Evolutionary conservation across 2,888 invertebrate genomes (phyloP).

Genomic region (Steromphala cineraria): DNA sequence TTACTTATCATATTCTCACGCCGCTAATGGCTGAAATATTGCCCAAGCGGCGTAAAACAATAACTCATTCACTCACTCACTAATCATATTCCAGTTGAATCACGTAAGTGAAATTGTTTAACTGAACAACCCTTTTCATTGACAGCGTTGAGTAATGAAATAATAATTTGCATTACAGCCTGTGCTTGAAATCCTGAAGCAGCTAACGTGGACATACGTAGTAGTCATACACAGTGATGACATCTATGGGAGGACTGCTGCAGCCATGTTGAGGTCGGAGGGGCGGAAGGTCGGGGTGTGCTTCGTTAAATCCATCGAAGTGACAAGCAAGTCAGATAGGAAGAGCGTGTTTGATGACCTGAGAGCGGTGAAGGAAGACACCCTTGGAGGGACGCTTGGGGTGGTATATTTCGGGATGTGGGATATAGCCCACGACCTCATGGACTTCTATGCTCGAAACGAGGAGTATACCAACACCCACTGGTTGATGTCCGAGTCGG

Average conservation of each 20-base stretch:
- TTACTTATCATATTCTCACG: no score
- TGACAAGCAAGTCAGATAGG: background rate
- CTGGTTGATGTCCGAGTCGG: constrained; percentile 58
- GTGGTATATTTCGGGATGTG: constrained; percentile 59
- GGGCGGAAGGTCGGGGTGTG: constrained; percentile 53
- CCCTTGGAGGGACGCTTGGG: constrained; percentile 42
- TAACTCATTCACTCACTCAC: no score
- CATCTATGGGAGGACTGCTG: constrained; percentile 43
- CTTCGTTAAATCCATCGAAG: constrained; percentile 40
- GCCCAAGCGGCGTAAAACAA: no score
- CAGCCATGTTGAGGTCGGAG: constrained; percentile 35
- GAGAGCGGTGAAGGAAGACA: constrained; percentile 28
- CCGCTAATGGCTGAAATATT: no score
- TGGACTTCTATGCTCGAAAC: constrained; percentile 28
- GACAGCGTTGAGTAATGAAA: no score
- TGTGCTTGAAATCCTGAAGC: constrained; percentile 47
- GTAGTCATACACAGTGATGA: constrained; percentile 57
- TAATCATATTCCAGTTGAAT: no score
- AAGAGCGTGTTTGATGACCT: constrained; percentile 24
- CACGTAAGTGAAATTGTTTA: background rate
- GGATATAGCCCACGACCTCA: constrained; percentile 37
- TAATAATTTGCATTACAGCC: constrained; percentile 42
- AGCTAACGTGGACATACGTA: constrained; percentile 56
- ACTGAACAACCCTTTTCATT: no score
- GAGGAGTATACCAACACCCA: constrained; percentile 33